phyloP scores from a whole-genome alignment of 2,113 vertebrate species.

The Zapornia atra region DNA sequence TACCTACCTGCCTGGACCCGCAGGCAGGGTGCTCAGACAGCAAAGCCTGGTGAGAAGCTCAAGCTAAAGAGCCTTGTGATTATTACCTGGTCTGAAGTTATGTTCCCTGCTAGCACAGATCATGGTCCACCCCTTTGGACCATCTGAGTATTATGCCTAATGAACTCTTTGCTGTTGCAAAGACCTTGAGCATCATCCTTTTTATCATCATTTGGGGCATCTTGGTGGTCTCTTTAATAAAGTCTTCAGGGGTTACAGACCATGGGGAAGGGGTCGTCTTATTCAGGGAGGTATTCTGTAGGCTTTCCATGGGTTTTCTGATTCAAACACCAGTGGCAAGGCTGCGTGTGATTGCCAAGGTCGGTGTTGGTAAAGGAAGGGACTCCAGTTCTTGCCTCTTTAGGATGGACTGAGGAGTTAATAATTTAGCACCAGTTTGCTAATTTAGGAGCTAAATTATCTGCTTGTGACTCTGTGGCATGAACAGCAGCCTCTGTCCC shows the following conservation, averaged over 20 bases:
- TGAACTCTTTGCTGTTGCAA: background rate
- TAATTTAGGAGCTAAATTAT: background rate
- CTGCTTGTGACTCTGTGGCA: accelerated
- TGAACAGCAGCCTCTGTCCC: background rate
- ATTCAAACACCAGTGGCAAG: accelerated
- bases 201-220: background rate
- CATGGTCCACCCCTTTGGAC: accelerated
- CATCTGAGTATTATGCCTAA: background rate
- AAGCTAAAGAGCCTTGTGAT: background rate
- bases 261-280: background rate
- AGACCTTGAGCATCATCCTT: background rate
- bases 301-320: background rate
- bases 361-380: background rate
- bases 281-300: background rate
- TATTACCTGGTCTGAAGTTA: background rate
- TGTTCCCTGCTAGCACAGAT: background rate
- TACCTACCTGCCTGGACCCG: background rate
- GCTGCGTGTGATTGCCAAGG: background rate
- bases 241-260: background rate
- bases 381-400: background rate
- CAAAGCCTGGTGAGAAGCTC: background rate
- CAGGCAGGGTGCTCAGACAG: accelerated
- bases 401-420: background rate
- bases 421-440: background rate
- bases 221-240: background rate